These are phyloP conservation scores for Varanus salvator DNA, from an alignment of 2,113 vertebrate genomes.

Conservation along the genomic window DNA sequence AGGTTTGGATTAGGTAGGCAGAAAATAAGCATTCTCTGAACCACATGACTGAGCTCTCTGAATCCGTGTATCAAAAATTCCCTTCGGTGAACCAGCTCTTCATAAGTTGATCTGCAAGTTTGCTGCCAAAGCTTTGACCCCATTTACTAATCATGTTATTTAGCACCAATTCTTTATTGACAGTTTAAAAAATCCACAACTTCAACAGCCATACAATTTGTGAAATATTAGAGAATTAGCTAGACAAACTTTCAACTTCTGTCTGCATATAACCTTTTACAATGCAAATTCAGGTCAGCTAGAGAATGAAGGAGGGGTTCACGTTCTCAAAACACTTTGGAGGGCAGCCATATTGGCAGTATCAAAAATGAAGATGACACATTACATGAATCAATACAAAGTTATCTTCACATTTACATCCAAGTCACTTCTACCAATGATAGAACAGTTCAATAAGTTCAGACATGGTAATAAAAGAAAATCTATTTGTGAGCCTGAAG, in stretches of 20 bases:
- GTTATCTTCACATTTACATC: not conserved
- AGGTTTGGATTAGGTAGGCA: not conserved
- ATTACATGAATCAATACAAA: not conserved
- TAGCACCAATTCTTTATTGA: not conserved
- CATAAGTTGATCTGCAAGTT: not conserved
- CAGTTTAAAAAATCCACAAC: not conserved
- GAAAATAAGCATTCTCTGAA: not conserved
- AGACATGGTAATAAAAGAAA: not conserved
- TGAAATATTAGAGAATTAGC: slow-evolving; percentile 16
- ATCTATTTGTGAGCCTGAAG: not conserved
- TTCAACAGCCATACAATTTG: not conserved
- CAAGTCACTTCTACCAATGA: not conserved
- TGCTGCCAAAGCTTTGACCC: not conserved
- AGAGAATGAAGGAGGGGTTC: not conserved
- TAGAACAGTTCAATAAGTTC: not conserved
- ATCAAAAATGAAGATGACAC: not conserved
- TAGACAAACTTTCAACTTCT: not conserved
- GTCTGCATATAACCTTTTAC: slow-evolving; percentile 2
- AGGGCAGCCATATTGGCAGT: not conserved
- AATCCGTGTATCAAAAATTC: not conserved
- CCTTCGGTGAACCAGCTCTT: not conserved
- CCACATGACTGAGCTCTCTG: not conserved
- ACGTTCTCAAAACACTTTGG: not conserved
- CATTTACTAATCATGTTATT: not conserved
- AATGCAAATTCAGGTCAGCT: slow-evolving; percentile 20